Evolutionary conservation across 2,797 vertebrate species (phyloP).

Genomic region (Iguana delicatissima): DNA sequence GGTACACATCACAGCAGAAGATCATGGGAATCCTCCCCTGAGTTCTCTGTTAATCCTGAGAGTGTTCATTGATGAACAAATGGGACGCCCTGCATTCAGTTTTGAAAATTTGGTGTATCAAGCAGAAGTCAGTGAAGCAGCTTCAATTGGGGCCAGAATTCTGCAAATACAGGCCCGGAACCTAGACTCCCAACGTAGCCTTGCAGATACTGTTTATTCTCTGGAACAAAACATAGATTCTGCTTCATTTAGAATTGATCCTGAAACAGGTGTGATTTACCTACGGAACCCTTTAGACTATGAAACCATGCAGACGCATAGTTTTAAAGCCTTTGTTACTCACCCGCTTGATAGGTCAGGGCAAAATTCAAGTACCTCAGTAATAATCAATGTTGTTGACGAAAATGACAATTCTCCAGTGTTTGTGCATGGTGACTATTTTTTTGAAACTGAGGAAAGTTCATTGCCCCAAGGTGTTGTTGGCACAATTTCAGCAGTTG

Average conservation of each 20-base stretch:
- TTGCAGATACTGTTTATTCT: conserved; percentile 75
- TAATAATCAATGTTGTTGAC: conserved; percentile 88
- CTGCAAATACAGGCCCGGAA: conserved; percentile 86
- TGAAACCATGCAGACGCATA: conserved; percentile 79
- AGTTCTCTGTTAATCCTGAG: conserved; percentile 81
- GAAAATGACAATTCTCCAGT: conserved; percentile 90
- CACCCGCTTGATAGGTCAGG: conserved; percentile 47
- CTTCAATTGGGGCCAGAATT: conserved; percentile 78
- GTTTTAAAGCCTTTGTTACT: conserved; percentile 83
- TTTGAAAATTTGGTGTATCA: conserved; percentile 92
- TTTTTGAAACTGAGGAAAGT: conserved; percentile 88
- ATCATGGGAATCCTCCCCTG: conserved; percentile 83
- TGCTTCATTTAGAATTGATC: conserved; percentile 82
- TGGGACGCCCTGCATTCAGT: conserved; percentile 75
- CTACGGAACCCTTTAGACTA: conserved; percentile 86
- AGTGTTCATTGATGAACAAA: conserved; percentile 78
- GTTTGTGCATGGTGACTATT: conserved; percentile 84
- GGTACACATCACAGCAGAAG: conserved; percentile 82
- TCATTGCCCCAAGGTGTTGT: conserved; percentile 84
- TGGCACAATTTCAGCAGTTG: conserved; percentile 85
- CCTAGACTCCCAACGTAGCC: not conserved
- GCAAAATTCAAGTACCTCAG: conserved; percentile 80
- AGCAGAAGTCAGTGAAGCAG: conserved; percentile 88
- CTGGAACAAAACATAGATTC: conserved; percentile 79
- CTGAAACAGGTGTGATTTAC: conserved; percentile 88